Evolutionary conservation across 2,113 vertebrate genomes (phyloP).

Genomic region (Albula goreensis): DNA sequence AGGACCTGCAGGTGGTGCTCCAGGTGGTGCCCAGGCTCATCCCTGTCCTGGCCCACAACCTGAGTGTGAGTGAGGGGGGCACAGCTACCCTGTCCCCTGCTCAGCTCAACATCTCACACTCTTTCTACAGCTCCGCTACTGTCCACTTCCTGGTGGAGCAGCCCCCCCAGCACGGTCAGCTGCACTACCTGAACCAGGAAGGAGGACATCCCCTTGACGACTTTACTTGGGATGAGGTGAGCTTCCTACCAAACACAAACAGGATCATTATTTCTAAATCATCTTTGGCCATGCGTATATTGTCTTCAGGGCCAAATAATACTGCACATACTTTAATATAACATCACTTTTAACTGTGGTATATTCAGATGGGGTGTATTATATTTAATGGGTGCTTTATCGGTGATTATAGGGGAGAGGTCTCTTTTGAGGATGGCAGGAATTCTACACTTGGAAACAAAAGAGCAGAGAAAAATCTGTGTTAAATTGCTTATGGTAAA

Average conservation of each 20-base stretch:
- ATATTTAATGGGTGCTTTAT: too few relatives aligned
- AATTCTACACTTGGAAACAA: too few relatives aligned
- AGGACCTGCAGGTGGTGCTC: conserved; percentile 72
- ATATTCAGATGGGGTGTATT: too few relatives aligned
- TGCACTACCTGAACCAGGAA: conserved; percentile 64
- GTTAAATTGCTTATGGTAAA: too few relatives aligned
- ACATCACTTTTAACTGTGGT: too few relatives aligned
- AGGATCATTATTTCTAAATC: too few relatives aligned
- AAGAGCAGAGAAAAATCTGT: too few relatives aligned
- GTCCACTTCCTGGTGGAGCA: conserved; percentile 74
- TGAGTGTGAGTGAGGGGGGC: conserved; percentile 78
- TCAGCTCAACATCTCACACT: conserved; percentile 73
- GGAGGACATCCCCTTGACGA: conserved; percentile 36
- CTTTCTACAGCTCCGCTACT: conserved; percentile 67
- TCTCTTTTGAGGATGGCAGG: too few relatives aligned
- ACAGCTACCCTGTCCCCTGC: conserved; percentile 60
- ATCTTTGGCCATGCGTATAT: not conserved
- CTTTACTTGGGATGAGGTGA: conserved; percentile 88
- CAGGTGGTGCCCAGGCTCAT: conserved; percentile 75
- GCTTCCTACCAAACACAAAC: not conserved
- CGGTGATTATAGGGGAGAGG: too few relatives aligned
- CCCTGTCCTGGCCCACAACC: conserved; percentile 75
- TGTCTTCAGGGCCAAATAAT: not conserved
- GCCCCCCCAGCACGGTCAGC: conserved; percentile 71
- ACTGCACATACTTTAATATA: not conserved